phyloP scores from a whole-genome alignment of 2,113 vertebrate species.

The Phoenicopterus ruber region DNA sequence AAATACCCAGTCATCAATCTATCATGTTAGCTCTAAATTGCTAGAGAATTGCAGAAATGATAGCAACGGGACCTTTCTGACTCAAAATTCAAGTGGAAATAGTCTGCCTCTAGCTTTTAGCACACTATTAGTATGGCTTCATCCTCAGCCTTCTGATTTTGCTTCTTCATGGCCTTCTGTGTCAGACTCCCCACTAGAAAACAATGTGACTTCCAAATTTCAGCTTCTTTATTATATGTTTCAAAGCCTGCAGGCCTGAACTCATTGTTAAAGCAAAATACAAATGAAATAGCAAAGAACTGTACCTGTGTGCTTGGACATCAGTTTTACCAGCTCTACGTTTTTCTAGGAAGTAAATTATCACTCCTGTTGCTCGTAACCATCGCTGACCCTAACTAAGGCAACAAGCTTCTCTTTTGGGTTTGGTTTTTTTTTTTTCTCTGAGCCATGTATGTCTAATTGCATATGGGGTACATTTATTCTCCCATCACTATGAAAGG shows the following conservation, averaged over 20 bases:
- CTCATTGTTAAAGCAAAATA: not conserved
- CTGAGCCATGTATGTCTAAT: not conserved
- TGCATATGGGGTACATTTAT: not conserved
- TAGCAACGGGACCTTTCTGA: not conserved
- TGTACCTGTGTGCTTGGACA: not conserved
- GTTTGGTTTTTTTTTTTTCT: too few species aligned
- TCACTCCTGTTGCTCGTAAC: not conserved
- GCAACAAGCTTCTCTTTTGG: not conserved
- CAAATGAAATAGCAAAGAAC: not conserved
- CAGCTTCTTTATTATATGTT: not conserved
- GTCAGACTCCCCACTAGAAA: not conserved
- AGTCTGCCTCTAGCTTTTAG: not conserved
- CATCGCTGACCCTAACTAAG: not conserved
- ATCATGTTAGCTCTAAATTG: not conserved
- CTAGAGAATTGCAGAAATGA: not conserved
- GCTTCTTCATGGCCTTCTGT: not conserved
- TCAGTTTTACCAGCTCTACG: not conserved
- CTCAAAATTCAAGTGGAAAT: not conserved
- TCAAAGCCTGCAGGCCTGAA: not conserved
- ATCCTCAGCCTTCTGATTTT: not conserved
- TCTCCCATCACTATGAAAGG: not conserved
- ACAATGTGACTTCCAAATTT: not conserved
- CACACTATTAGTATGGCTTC: not conserved
- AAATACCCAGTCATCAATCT: not conserved
- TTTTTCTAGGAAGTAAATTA: not conserved